Evolutionary conservation across 2,888 invertebrate genomes (phyloP), one percentile per base, ranked within the genome.

Genomic region (Eutolmus rufibarbis): DNA sequence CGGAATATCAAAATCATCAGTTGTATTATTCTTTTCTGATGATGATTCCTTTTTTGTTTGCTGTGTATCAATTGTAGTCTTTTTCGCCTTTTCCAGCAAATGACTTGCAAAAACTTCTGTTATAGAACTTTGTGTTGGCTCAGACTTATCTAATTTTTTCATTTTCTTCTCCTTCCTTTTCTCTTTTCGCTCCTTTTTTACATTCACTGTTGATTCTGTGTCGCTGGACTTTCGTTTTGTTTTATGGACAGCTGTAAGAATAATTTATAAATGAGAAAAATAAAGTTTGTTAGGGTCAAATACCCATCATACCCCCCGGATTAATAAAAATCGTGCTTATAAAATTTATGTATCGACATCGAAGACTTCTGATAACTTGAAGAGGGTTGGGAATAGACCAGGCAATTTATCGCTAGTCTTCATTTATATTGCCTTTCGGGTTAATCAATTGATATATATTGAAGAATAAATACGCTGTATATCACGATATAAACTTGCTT

Each of bases 41-140:
- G 91, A 89, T 23, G 91, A 91, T 28, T 87, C 89, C 28, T 90
- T 91, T 88, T 91, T 91, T 66, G 91, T 91, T 77, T 89, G 43
- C 16, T 46, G 86, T 84, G 91, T 91, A 23, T 91, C 90, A 16
- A 91, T 91, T 56, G 90, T 90, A 2, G 91, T 90, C 89, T 91
- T 91, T 89, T 93, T 92, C 7, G 92, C 92, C 88, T 93, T 92
- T 74, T 92, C 91, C 31, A 95, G 91, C 82, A 95, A 93, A 89
- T 95, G 95, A n/a, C 94, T 95, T 9, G 95, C 95, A 91, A 95
- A 94, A 0, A 94, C 94, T 91, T 95, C 95, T 0, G 95, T 94
- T 51, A 95, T 95, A 14, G 95, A 95, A 93, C 93, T 40, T 94
- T 94, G 88, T 93, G 91, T 89, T 93, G 93, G 0, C 57, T 92